phyloP scores from a whole-genome alignment of 2,888 invertebrate genomes.

The Rotaria sp. region DNA sequence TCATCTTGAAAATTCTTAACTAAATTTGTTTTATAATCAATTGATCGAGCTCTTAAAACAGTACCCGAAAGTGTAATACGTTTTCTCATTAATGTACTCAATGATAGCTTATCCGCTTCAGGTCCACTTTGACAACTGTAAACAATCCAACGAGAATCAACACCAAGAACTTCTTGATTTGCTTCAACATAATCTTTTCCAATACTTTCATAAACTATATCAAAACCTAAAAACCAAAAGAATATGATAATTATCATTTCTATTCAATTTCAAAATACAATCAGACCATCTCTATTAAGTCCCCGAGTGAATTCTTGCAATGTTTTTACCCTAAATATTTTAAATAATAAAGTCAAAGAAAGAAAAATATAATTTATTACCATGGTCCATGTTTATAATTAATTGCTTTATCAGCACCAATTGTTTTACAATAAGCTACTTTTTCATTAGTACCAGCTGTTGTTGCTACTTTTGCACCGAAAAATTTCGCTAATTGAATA shows the following conservation, averaged over 20 bases:
- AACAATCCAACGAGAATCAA: constrained; percentile 54
- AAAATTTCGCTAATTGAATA: constrained; percentile 49
- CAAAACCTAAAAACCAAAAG: constrained; percentile 49
- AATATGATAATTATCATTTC: background rate
- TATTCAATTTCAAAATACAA: background rate
- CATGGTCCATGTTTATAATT: constrained; percentile 51
- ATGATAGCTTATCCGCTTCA: constrained; percentile 47
- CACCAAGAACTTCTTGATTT: constrained; percentile 48
- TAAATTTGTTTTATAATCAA: constrained; percentile 51
- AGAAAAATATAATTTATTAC: constrained; percentile 43
- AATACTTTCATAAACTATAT: constrained; percentile 55
- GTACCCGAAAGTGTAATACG: constrained; percentile 48
- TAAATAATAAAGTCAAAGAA: background rate
- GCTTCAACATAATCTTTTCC: constrained; percentile 53
- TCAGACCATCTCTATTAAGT: background rate
- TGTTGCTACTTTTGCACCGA: constrained; percentile 47
- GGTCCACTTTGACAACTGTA: constrained; percentile 53
- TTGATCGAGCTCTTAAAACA: constrained; percentile 47
- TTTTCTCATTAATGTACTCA: constrained; percentile 49
- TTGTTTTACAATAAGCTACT: constrained; percentile 46
- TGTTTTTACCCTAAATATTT: background rate
- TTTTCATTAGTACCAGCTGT: constrained; percentile 53
- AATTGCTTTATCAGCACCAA: constrained; percentile 51
- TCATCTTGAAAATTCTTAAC: constrained; percentile 46
- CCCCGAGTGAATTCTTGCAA: background rate